Conservation (phyloP, 2,888 invertebrate genomes). For the Drosophila demipolita region DNA sequence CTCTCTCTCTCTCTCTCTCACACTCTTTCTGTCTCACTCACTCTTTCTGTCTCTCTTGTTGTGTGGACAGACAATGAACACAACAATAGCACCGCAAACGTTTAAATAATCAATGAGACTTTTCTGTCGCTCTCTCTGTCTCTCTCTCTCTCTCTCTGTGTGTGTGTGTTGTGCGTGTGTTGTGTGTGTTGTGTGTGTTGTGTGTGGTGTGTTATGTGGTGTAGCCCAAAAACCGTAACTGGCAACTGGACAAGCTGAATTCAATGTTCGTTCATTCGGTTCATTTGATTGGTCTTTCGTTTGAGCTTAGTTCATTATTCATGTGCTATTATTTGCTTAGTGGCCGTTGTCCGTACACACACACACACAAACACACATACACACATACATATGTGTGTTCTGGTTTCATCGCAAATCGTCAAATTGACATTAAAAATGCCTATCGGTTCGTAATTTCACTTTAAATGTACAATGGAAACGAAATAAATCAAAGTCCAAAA, state of each 20-base stretch:
- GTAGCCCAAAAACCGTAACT: constrained; percentile 30
- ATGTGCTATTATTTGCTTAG: constrained; percentile 63
- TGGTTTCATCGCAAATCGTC: constrained; percentile 38
- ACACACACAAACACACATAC: neutral
- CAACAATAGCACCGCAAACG: constrained; percentile 59
- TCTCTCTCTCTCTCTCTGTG: neutral
- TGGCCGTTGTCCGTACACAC: constrained; percentile 35
- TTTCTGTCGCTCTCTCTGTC: constrained; percentile 24
- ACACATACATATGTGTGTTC: neutral
- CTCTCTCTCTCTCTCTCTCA: neutral
- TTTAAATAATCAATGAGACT: constrained; percentile 68
- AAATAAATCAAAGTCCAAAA: constrained; percentile 8
- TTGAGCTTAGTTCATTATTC: constrained; percentile 58
- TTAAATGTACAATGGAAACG: constrained; percentile 11
- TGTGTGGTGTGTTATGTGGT: constrained; percentile 4
- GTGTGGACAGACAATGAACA: constrained; percentile 37
- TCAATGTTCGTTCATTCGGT: constrained; percentile 23
- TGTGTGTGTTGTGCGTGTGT: neutral
- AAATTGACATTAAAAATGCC: constrained; percentile 51
- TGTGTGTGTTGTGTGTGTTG: constrained; percentile 8
- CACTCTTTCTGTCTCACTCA: neutral
- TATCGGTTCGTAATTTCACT: constrained; percentile 32
- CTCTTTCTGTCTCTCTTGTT: neutral
- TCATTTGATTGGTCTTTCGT: constrained; percentile 44
- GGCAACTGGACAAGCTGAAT: constrained; percentile 35